These are phyloP conservation scores for Scortum barcoo DNA, from an alignment of 2,113 vertebrate genomes.

Conservation along the genomic window DNA sequence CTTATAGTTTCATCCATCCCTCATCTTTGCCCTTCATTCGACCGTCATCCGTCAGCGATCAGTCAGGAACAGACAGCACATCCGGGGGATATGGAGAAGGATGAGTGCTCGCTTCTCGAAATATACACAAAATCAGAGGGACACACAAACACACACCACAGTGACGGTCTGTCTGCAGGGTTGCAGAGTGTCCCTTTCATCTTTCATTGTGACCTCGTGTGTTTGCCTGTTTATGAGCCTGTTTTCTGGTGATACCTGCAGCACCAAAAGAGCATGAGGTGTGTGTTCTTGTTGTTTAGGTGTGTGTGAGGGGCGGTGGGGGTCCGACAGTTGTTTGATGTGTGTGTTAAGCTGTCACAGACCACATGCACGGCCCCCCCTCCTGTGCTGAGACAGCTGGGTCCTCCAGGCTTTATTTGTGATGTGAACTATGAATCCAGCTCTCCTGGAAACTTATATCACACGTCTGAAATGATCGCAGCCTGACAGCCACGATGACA, in stretches of 20 bases:
- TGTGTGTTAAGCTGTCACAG: constrained; percentile 72
- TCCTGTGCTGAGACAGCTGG: constrained; percentile 71
- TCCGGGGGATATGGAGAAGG: neutral
- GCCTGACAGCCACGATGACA: constrained; percentile 8
- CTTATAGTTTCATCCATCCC: constrained; percentile 20
- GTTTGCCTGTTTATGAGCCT: constrained; percentile 41
- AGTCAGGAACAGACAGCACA: neutral
- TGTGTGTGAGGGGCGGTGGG: constrained; percentile 54
- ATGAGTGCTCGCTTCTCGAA: neutral
- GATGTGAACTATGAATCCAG: constrained; percentile 24
- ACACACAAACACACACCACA: neutral
- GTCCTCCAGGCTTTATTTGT: constrained; percentile 41
- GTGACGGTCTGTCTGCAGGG: constrained; percentile 41
- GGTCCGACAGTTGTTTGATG: constrained; percentile 71
- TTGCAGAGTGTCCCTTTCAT: constrained; percentile 51
- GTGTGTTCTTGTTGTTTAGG: constrained; percentile 53
- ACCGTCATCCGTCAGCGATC: constrained; percentile 15
- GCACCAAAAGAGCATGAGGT: constrained; percentile 36
- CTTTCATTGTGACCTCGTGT: constrained; percentile 32
- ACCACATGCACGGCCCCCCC: constrained; percentile 63
- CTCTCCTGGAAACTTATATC: constrained; percentile 25
- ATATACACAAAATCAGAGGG: constrained; percentile 22
- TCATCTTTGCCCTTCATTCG: neutral
- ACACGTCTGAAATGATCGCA: constrained; percentile 11
- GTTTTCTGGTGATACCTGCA: constrained; percentile 46